These are phyloP conservation scores for Himalopsyche anomala DNA, from an alignment of 2,888 invertebrate genomes.

Conservation along the genomic window DNA sequence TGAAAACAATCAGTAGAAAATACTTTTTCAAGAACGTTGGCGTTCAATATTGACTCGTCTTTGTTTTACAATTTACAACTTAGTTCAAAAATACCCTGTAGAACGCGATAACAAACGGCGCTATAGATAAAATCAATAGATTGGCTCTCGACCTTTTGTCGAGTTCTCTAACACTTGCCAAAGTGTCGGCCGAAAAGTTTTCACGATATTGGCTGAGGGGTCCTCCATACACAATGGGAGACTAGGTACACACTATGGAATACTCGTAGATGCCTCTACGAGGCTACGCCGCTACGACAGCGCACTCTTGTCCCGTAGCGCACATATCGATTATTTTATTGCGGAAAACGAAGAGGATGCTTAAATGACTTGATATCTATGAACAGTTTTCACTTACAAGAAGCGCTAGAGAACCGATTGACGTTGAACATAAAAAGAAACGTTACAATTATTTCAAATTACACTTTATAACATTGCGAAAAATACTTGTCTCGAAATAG, in stretches of 20 bases:
- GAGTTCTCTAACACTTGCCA: conserved; percentile 51
- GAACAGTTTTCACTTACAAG: too few species aligned
- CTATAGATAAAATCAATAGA: conserved; percentile 58
- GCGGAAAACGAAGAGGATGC: not conserved
- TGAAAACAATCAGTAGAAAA: too few species aligned
- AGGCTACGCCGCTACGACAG: not conserved
- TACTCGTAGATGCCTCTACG: conserved; percentile 54
- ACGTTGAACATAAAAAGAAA: too few species aligned
- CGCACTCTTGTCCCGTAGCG: not conserved
- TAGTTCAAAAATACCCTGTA: conserved; percentile 35
- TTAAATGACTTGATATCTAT: not conserved
- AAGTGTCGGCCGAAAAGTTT: conserved; percentile 50
- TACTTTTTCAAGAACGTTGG: too few species aligned
- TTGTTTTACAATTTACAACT: too few species aligned
- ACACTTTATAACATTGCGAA: too few species aligned
- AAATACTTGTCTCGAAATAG: too few species aligned
- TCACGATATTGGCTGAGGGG: conserved; percentile 58
- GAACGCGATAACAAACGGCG: conserved; percentile 53
- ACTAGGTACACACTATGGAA: conserved; percentile 60
- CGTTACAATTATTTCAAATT: too few species aligned
- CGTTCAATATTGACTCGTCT: too few species aligned
- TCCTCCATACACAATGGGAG: conserved; percentile 62
- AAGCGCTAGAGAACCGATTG: too few species aligned
- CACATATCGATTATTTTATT: conserved; percentile 20
- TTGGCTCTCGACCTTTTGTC: conserved; percentile 55